phyloP scores from a whole-genome alignment of 53 echinoderm and acorn worm species.

The Hippasteria phrygiana region DNA sequence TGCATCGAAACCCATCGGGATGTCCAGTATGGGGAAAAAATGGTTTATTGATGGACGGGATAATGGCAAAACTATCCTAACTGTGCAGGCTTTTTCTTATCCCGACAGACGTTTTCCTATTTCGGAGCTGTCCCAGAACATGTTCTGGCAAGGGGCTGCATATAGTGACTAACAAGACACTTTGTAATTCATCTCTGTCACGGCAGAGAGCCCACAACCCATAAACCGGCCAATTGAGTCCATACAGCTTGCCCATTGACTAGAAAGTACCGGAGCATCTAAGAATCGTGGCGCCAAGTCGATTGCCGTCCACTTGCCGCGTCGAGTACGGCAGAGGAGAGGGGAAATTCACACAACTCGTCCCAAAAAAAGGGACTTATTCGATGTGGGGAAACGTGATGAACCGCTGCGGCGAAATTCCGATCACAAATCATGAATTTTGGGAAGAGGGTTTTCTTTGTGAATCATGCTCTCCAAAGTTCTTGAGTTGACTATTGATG shows the following conservation, averaged over 20 bases:
- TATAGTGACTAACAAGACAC: conserved; percentile 4
- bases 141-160: not conserved
- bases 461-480: conserved; percentile 20
- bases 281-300: conserved; percentile 36
- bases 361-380: not conserved
- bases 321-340: not conserved
- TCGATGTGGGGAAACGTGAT: not conserved
- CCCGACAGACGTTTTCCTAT: not conserved
- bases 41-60: conserved; percentile 2
- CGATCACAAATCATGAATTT: conserved; percentile 38
- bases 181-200: conserved; percentile 9
- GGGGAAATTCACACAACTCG: not conserved
- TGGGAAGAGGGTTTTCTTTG: conserved; percentile 24
- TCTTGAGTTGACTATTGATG: conserved; percentile 25
- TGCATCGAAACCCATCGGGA: not conserved
- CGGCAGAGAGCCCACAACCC: not conserved
- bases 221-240: conserved; percentile 37
- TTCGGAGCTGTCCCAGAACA: not conserved
- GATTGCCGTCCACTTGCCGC: conserved; percentile 1
- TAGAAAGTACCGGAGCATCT: not conserved
- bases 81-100: not conserved
- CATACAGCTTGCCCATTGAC: conserved; percentile 16
- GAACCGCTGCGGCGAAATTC: not conserved
- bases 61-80: not conserved
- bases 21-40: not conserved